Evolutionary conservation across 2,888 invertebrate species (phyloP).

Genomic region (Meta bourneti): DNA sequence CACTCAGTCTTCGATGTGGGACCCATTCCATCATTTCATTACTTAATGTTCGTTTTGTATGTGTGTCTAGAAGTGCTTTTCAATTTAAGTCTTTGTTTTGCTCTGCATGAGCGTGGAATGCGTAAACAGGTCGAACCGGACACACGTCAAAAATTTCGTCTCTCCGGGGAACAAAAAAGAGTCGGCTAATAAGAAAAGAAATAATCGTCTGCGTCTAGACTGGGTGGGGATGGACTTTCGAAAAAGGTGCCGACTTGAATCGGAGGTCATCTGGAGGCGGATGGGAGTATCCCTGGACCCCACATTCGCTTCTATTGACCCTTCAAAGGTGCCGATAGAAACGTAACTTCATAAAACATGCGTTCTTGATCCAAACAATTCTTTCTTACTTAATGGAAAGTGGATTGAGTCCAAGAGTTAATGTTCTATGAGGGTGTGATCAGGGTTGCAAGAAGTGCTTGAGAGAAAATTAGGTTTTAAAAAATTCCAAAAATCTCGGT

Average conservation of each 20-base stretch:
- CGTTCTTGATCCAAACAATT: not conserved
- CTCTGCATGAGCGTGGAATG: slow-evolving; percentile 20
- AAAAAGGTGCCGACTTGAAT: slow-evolving; percentile 47
- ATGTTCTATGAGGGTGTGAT: not conserved
- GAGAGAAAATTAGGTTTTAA: too few relatives aligned
- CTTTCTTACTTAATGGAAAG: not conserved
- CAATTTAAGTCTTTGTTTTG: not conserved
- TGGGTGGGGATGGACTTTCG: slow-evolving; percentile 65
- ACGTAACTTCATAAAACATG: slow-evolving; percentile 3
- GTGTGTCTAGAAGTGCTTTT: too few relatives aligned
- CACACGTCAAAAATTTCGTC: slow-evolving; percentile 37
- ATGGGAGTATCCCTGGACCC: slow-evolving; percentile 24
- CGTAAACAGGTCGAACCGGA: slow-evolving; percentile 53
- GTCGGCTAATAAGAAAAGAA: slow-evolving; percentile 49
- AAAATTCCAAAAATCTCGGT: too few relatives aligned
- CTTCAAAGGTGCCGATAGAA: slow-evolving; percentile 56
- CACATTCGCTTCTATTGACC: slow-evolving; percentile 25
- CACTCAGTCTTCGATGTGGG: too few relatives aligned
- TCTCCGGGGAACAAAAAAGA: slow-evolving; percentile 36
- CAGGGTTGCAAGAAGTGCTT: not conserved
- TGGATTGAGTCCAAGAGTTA: not conserved
- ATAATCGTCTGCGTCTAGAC: slow-evolving; percentile 71
- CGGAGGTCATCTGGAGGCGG: slow-evolving; percentile 66
- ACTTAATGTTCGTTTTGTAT: too few relatives aligned
- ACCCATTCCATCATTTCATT: too few relatives aligned